A percentile compares a stretch with the other conserved stretches of the same genome.
These are phyloP conservation scores for Lagria hirta DNA, from an alignment of 2,888 invertebrate genomes.

Conservation along the genomic window DNA sequence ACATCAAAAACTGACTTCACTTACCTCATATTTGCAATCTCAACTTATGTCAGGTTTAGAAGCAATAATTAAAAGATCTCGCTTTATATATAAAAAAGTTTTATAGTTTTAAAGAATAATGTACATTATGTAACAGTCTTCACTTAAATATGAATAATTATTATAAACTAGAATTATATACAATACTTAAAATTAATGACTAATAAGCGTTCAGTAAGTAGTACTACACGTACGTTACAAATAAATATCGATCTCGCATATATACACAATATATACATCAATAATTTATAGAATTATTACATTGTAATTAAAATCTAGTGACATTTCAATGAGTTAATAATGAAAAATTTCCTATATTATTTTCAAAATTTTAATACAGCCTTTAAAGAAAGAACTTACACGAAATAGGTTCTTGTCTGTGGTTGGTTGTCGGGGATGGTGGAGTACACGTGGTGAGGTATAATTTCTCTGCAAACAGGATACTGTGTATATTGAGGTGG, in stretches of 20 bases:
- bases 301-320: constrained; percentile 38
- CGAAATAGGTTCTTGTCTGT: constrained; percentile 54
- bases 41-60: no score
- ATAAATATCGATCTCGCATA: constrained; percentile 43
- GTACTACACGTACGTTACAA: constrained; percentile 37
- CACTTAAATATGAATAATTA: constrained; percentile 43
- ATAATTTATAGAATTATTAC: constrained; percentile 36
- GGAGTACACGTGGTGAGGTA: constrained; percentile 52
- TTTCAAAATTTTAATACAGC: constrained; percentile 46
- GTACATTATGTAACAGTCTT: constrained; percentile 53
- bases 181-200: constrained; percentile 51
- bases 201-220: constrained; percentile 51
- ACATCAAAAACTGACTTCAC: no score
- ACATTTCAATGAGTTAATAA: constrained; percentile 31
- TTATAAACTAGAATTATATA: constrained; percentile 40
- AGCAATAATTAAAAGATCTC: background rate
- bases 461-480: constrained; percentile 41
- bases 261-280: constrained; percentile 47
- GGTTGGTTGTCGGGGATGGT: constrained; percentile 53
- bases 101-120: constrained; percentile 38
- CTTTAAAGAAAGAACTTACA: constrained; percentile 38
- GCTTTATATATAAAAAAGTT: constrained; percentile 22
- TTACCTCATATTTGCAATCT: no score
- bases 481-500: constrained; percentile 51
- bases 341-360: constrained; percentile 24